These are phyloP conservation scores for Zootermopsis nevadensis DNA, from an alignment of 2,888 invertebrate genomes.

Conservation along the genomic window DNA sequence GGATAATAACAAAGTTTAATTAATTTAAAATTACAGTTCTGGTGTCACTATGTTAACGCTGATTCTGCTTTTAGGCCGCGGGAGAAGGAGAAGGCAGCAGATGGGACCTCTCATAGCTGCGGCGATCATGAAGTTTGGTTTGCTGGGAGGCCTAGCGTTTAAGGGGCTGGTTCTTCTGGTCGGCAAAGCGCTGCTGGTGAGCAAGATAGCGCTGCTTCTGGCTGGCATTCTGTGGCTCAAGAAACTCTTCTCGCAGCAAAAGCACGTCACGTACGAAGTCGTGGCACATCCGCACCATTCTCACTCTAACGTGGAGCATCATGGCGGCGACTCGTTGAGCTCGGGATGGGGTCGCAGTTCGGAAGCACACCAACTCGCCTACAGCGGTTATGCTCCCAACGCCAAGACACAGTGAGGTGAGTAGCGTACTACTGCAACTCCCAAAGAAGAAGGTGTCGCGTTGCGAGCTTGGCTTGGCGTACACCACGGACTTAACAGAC, in stretches of 20 bases:
- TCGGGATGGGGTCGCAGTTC: slow-evolving; percentile 72
- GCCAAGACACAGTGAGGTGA: neutral
- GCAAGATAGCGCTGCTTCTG: slow-evolving; percentile 84
- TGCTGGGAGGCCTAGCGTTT: slow-evolving; percentile 83
- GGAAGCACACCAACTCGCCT: slow-evolving; percentile 71
- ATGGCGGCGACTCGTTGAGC: slow-evolving; percentile 65
- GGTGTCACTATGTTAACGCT: too few species aligned
- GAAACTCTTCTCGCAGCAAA: slow-evolving; percentile 81
- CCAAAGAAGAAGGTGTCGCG: too few species aligned
- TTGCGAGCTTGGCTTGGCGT: too few species aligned
- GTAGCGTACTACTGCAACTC: neutral
- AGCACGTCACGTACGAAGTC: slow-evolving; percentile 77
- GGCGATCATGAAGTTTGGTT: slow-evolving; percentile 82
- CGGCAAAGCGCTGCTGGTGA: slow-evolving; percentile 85
- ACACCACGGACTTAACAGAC: too few species aligned
- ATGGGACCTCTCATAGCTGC: slow-evolving; percentile 81
- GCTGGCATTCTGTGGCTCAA: slow-evolving; percentile 85
- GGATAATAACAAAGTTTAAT: too few species aligned
- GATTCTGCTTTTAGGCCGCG: slow-evolving; percentile 56
- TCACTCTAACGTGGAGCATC: slow-evolving; percentile 60
- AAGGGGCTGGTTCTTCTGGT: slow-evolving; percentile 84
- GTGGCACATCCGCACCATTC: slow-evolving; percentile 77
- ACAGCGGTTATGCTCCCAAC: slow-evolving; percentile 64
- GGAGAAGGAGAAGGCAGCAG: slow-evolving; percentile 75
- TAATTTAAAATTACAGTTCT: too few species aligned